Conservation (phyloP, 2,888 invertebrate species). For the Chorisops tibialis region DNA sequence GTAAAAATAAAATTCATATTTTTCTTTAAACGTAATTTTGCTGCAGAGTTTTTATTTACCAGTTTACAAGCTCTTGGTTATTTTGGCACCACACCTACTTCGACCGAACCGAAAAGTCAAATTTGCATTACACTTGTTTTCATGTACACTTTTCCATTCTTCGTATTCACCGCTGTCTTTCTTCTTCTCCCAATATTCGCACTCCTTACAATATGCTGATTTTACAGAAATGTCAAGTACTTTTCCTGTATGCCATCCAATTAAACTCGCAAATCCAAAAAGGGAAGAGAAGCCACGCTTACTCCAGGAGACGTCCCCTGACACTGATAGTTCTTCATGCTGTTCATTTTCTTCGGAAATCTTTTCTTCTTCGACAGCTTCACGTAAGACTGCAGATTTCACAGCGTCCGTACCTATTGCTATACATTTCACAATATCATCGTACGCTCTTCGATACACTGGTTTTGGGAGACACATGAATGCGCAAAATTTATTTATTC, state of each 20-base stretch:
- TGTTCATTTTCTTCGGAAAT: background rate
- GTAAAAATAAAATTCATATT: too few species aligned
- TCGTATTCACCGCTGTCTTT: background rate
- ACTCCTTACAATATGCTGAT: background rate
- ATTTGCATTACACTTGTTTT: background rate
- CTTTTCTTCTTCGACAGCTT: background rate
- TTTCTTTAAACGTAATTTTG: too few species aligned
- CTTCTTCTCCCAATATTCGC: background rate
- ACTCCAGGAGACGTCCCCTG: background rate
- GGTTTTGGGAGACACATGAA: background rate
- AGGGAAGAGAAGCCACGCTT: background rate
- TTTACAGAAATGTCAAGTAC: background rate
- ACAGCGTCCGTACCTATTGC: background rate
- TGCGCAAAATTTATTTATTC: background rate
- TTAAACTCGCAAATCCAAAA: background rate
- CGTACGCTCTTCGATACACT: background rate
- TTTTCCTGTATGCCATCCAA: background rate
- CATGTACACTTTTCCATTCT: background rate
- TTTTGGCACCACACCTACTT: too few species aligned
- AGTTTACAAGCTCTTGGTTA: too few species aligned
- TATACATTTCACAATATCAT: background rate
- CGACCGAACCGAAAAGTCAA: too few species aligned
- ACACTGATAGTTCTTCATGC: background rate
- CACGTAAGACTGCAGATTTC: background rate
- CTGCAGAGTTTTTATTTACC: too few species aligned